Conservation (phyloP, 2,888 invertebrate genomes). For the Patella depressa region DNA sequence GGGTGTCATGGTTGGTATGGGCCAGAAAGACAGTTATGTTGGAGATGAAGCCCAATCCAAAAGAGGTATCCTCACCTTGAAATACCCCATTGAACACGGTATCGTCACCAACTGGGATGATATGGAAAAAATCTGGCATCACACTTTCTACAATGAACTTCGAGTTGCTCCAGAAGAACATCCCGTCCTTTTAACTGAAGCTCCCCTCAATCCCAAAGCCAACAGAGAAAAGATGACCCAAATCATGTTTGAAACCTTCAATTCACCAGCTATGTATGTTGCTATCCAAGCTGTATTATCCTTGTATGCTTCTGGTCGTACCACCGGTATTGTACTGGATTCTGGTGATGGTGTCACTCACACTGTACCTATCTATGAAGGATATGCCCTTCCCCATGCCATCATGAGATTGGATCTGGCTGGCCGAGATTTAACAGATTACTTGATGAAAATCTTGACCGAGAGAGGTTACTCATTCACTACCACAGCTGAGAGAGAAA, state of each 20-base stretch:
- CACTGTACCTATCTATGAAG: constrained; percentile 82
- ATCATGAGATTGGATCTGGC: constrained; percentile 56
- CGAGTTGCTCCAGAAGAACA: constrained; percentile 80
- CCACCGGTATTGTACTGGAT: constrained; percentile 95
- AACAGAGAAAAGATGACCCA: constrained; percentile 88
- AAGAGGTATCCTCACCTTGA: constrained; percentile 65
- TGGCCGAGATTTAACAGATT: constrained; percentile 58
- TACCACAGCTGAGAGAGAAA: constrained; percentile 88
- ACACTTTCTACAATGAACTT: constrained; percentile 69
- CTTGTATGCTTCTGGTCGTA: constrained; percentile 94
- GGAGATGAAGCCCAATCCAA: constrained; percentile 66
- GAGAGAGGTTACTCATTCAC: constrained; percentile 69
- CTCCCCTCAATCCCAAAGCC: constrained; percentile 90
- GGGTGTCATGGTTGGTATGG: constrained; percentile 61
- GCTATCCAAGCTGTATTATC: constrained; percentile 96
- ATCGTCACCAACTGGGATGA: constrained; percentile 70
- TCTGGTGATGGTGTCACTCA: constrained; percentile 96
- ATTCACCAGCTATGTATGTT: constrained; percentile 94
- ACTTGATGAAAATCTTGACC: constrained; percentile 74
- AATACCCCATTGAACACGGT: constrained; percentile 69
- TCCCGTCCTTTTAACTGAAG: constrained; percentile 88
- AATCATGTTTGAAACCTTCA: constrained; percentile 79
- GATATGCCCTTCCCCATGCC: constrained; percentile 59
- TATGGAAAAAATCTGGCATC: constrained; percentile 70
- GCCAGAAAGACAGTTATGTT: constrained; percentile 64